Evolutionary conservation across 2,797 vertebrate genomes (phyloP).

Genomic region (Chelon auratus): DNA sequence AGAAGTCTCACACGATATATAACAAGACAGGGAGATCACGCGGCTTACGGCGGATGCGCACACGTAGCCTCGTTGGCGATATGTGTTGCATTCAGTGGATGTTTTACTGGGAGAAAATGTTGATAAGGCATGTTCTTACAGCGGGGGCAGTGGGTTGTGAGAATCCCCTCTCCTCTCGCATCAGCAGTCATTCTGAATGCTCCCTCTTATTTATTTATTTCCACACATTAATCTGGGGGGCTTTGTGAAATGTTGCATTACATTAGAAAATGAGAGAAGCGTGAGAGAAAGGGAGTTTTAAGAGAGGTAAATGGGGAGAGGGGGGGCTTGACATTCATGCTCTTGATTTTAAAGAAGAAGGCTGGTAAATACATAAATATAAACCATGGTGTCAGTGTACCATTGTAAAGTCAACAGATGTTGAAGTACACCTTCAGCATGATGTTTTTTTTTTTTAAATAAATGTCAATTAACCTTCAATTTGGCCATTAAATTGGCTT

Average conservation of each 20-base stretch:
- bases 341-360: conserved; percentile 30
- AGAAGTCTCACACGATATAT: conserved; percentile 22
- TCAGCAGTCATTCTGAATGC: conserved; percentile 67
- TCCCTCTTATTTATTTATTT: conserved; percentile 61
- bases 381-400: neutral
- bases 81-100: conserved; percentile 54
- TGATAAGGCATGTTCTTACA: conserved; percentile 74
- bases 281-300: conserved; percentile 29
- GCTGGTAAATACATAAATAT: conserved; percentile 6
- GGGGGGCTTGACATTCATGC: neutral
- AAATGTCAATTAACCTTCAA: conserved; percentile 5
- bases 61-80: conserved; percentile 44
- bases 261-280: conserved; percentile 51
- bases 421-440: too few relatives aligned
- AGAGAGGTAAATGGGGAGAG: conserved; percentile 26
- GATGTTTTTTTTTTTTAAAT: too few relatives aligned
- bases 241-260: conserved; percentile 68
- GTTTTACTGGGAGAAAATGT: conserved; percentile 64
- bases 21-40: conserved; percentile 39
- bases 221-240: conserved; percentile 59
- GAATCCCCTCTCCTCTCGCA: conserved; percentile 67
- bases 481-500: conserved; percentile 1
- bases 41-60: conserved; percentile 44
- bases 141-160: conserved; percentile 74
- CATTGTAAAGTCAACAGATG: neutral